Evolutionary conservation across 1,140 invertebrate species (phyloP).

Genomic region (Cotesia vestalis): DNA sequence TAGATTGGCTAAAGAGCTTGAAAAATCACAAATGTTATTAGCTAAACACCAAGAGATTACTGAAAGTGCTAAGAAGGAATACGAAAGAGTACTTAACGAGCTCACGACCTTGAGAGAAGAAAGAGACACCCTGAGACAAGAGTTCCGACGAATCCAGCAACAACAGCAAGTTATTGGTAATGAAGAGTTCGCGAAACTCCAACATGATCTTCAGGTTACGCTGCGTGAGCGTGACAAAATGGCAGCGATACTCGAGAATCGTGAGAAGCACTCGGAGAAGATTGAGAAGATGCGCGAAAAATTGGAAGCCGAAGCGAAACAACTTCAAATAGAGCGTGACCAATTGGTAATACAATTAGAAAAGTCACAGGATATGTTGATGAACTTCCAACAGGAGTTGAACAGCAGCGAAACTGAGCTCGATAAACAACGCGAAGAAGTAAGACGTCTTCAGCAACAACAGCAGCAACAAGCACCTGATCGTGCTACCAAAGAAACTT

Average conservation of each 20-base stretch:
- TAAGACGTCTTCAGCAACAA: constrained; percentile 72
- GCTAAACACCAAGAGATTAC: constrained; percentile 82
- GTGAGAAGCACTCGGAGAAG: constrained; percentile 81
- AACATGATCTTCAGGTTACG: constrained; percentile 77
- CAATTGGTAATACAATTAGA: constrained; percentile 88
- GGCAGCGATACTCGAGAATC: constrained; percentile 76
- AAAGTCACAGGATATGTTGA: constrained; percentile 90
- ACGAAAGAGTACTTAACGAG: constrained; percentile 83
- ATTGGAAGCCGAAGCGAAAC: constrained; percentile 84
- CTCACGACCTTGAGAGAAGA: constrained; percentile 82
- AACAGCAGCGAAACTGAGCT: constrained; percentile 83
- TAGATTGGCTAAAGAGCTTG: constrained; percentile 84
- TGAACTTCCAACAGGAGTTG: constrained; percentile 90
- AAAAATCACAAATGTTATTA: constrained; percentile 83
- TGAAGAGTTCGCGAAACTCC: constrained; percentile 68
- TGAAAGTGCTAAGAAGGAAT: constrained; percentile 81
- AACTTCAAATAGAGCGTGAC: constrained; percentile 84
- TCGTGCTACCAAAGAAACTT: constrained; percentile 75
- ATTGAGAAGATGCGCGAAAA: constrained; percentile 85
- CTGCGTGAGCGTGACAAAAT: constrained; percentile 78
- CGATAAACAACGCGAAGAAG: constrained; percentile 82
- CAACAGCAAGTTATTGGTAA: constrained; percentile 73
- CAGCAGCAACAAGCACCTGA: constrained; percentile 76
- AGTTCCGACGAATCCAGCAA: constrained; percentile 74
- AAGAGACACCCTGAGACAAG: constrained; percentile 73